Base-by-base conservation (phyloP, 2,888 invertebrate genomes). In the Oscheius sp. region DNA sequence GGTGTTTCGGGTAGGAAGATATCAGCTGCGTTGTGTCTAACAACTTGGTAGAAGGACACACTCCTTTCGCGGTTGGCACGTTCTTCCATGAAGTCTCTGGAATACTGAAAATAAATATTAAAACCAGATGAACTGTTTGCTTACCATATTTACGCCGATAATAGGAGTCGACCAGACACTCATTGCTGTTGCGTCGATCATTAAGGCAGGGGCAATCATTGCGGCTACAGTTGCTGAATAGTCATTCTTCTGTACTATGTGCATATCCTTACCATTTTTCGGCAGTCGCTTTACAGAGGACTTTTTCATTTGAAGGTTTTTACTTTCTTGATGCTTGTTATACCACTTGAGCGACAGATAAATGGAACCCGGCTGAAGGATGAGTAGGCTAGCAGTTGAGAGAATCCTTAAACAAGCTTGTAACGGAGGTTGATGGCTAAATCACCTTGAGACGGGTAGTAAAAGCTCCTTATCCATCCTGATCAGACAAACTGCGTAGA, bases 11-110 rank as follows among this genome's bases (percentile, higher is more conserved):
- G 63, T 48, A 63, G 35, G 29, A 68, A 68, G 68, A 55, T 10
- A 55, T 68, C 53, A 3, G n/a, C 53, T 21, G 50, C 32, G 11
- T 55, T 42, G 32, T 53, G 68, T 35, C 65, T 65, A 1, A 74
- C 74, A 21, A 60, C 48, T 35, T 62, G 66, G 29, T 74, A 74
- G 48, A 74, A 74, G 1, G 74, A 74, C 10, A 74, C 66, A 58
- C 74, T 74, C 21, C 60, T 57, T 35, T 74, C 74, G 9, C 66
- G 66, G n/a, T 60, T 35, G 11, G 74, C 74, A 55, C 74, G 57
- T 50, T 59, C 57, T 50, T 74, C 74, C 55, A 57, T 57, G 47
- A 57, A 59, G 29, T 63, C 55, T 32, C 7, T 35, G 21, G 32
- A 29, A 11, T n/a, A 48, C 73, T 73, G 42, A 48, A 73, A 2